Conservation (phyloP, 2,797 vertebrate species). For the Salmo trutta region DNA sequence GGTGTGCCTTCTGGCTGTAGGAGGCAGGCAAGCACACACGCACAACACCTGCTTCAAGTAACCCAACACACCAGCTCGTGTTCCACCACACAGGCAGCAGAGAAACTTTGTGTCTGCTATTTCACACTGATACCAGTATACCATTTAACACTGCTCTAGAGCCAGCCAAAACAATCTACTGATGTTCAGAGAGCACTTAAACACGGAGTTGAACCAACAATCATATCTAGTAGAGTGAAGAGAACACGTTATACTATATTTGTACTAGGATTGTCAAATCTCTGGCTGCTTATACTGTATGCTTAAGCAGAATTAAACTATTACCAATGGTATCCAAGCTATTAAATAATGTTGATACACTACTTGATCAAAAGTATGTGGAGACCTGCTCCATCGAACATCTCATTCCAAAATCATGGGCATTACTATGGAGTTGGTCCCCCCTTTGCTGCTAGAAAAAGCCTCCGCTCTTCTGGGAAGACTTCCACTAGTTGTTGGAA, state of each 20-base stretch:
- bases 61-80: slow-evolving; percentile 26
- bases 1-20: background rate
- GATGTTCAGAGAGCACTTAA: slow-evolving; percentile 17
- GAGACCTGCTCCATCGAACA: no score
- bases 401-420: no score
- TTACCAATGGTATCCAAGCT: background rate
- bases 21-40: no score
- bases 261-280: background rate
- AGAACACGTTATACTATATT: background rate
- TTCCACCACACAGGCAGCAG: no score
- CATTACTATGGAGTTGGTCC: no score
- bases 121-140: slow-evolving; percentile 28
- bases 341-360: background rate
- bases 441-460: no score
- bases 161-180: slow-evolving; percentile 29
- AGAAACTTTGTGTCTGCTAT: slow-evolving; percentile 5
- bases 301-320: background rate
- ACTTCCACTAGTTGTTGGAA: no score
- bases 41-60: slow-evolving; percentile 16
- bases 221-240: background rate
- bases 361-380: no score
- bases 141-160: slow-evolving; percentile 18
- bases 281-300: background rate
- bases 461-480: no score
- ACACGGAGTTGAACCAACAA: slow-evolving; percentile 5